phyloP scores from a whole-genome alignment of 2,113 vertebrate genomes.

The Antennarius striatus region DNA sequence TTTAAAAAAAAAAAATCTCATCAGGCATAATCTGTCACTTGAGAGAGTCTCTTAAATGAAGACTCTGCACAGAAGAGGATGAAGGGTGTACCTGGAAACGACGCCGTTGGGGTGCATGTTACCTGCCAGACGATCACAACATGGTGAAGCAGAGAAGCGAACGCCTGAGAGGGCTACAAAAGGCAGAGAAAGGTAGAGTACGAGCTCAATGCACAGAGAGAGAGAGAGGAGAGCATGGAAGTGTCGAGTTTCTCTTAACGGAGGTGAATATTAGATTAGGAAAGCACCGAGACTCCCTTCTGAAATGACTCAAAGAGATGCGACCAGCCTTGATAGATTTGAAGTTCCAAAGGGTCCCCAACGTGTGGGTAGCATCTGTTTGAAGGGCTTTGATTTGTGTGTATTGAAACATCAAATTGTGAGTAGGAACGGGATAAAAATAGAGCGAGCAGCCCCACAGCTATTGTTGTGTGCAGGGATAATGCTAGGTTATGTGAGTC shows the following conservation, averaged over 20 bases:
- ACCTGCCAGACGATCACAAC: slow-evolving; percentile 40
- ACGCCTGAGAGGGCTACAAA: background rate
- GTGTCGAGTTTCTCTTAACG: background rate
- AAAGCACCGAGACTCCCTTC: slow-evolving; percentile 43
- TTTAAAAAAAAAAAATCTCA: slow-evolving; percentile 32
- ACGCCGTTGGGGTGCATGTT: slow-evolving; percentile 20
- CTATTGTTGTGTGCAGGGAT: slow-evolving; percentile 66
- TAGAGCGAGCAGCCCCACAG: slow-evolving; percentile 49
- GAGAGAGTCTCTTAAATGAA: slow-evolving; percentile 18
- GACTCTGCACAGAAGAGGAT: background rate
- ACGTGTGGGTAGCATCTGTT: slow-evolving; percentile 53
- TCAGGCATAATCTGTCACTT: slow-evolving; percentile 26
- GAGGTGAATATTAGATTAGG: slow-evolving; percentile 46
- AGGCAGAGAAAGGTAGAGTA: background rate
- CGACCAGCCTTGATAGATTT: slow-evolving; percentile 44
- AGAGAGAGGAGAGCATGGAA: background rate
- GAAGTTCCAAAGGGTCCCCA: slow-evolving; percentile 50
- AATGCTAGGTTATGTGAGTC: slow-evolving; percentile 56
- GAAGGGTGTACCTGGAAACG: slow-evolving; percentile 11
- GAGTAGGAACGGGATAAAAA: slow-evolving; percentile 62
- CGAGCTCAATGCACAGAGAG: background rate
- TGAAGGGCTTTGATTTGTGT: slow-evolving; percentile 66
- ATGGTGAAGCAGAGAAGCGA: slow-evolving; percentile 11
- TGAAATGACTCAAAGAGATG: slow-evolving; percentile 26
- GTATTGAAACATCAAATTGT: slow-evolving; percentile 72